These are phyloP conservation scores for Mesocentrotus franciscanus DNA, from an alignment of 53 echinoderm and acorn worm genomes.

Conservation along the genomic window DNA sequence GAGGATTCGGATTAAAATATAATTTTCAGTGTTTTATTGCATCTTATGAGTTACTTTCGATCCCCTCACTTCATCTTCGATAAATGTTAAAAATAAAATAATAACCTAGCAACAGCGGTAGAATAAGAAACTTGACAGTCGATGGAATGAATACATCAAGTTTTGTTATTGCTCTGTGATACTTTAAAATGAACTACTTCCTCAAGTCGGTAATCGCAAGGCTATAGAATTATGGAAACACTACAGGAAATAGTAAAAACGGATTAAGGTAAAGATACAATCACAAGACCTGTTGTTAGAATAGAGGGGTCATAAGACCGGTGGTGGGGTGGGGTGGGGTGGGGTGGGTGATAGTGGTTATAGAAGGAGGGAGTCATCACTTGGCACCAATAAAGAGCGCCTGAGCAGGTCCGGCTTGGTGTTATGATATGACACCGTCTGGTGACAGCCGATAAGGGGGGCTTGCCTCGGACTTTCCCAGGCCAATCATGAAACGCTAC, in stretches of 20 bases:
- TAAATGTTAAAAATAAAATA: background rate
- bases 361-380: conserved; percentile 60
- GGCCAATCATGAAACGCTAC: conserved; percentile 34
- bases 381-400: conserved; percentile 35
- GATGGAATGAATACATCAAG: background rate
- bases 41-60: background rate
- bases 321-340: conserved; percentile 2
- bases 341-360: conserved; percentile 33
- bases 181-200: conserved; percentile 43
- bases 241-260: conserved; percentile 59
- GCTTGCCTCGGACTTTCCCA: conserved; percentile 31
- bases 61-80: background rate
- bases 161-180: background rate
- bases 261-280: conserved; percentile 11
- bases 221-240: conserved; percentile 27
- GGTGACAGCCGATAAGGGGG: conserved; percentile 38
- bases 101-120: background rate
- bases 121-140: background rate
- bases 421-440: conserved; percentile 3
- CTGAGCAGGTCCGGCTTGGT: background rate
- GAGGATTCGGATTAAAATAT: too few species aligned
- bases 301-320: background rate
- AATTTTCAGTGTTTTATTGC: background rate
- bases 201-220: conserved; percentile 15
- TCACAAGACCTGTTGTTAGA: background rate